Evolutionary conservation across 2,113 vertebrate species (phyloP).

Genomic region (Melanotaenia duboulayi): DNA sequence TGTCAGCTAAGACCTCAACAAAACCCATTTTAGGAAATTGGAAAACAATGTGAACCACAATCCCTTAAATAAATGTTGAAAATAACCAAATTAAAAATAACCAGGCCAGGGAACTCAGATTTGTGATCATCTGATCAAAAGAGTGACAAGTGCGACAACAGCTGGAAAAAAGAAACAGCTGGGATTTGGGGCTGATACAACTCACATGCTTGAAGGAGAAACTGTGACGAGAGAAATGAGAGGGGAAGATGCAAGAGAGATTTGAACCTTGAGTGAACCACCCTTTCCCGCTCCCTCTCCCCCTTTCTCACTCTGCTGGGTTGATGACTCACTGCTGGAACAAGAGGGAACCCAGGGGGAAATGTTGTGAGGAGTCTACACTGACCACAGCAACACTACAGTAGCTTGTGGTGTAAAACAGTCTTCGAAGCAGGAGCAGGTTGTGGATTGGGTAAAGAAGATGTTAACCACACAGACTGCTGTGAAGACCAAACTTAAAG

Average conservation of each 20-base stretch:
- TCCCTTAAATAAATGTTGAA: no score
- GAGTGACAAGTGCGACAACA: slow-evolving; percentile 39
- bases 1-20: no score
- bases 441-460: slow-evolving; percentile 7
- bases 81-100: not conserved
- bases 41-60: no score
- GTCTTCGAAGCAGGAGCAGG: slow-evolving; percentile 1
- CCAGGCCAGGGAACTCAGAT: not conserved
- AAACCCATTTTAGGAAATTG: no score
- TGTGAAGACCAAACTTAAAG: not conserved
- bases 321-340: slow-evolving; percentile 73
- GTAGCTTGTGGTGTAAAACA: not conserved
- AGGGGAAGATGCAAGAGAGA: slow-evolving; percentile 40
- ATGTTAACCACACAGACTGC: not conserved
- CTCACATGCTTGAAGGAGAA: slow-evolving; percentile 46
- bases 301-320: slow-evolving; percentile 54
- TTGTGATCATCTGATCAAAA: not conserved
- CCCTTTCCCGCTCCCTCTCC: slow-evolving; percentile 38
- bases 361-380: slow-evolving; percentile 12
- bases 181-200: slow-evolving; percentile 46
- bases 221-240: slow-evolving; percentile 45
- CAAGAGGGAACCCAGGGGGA: slow-evolving; percentile 43
- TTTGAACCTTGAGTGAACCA: slow-evolving; percentile 76
- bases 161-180: not conserved
- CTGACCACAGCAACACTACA: slow-evolving; percentile 22